Conservation (phyloP, 2,888 invertebrate genomes). For the Ormyrus thymus region DNA sequence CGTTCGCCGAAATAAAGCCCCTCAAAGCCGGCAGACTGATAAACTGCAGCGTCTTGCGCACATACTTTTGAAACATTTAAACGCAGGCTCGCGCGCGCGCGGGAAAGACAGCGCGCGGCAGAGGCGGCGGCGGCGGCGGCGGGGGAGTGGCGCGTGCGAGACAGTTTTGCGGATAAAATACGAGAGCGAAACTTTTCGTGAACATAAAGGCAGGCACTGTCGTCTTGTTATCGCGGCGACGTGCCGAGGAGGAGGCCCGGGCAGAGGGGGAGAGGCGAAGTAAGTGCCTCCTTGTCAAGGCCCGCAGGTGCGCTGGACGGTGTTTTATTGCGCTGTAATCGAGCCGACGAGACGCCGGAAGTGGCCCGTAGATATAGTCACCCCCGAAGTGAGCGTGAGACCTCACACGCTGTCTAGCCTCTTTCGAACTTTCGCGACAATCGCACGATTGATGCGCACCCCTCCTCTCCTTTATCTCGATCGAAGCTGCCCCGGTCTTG, state of each 20-base stretch:
- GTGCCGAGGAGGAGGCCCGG: neutral
- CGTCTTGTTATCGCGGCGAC: constrained; percentile 41
- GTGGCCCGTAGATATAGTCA: constrained; percentile 65
- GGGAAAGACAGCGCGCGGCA: too few species aligned
- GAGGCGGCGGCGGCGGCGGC: too few species aligned
- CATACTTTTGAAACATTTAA: neutral
- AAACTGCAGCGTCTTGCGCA: neutral
- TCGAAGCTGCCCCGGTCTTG: too few species aligned
- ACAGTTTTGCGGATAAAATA: constrained; percentile 50
- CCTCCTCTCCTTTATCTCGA: too few species aligned
- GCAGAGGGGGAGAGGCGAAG: too few species aligned
- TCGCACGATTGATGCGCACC: too few species aligned
- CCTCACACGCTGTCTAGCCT: constrained; percentile 56
- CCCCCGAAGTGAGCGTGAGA: constrained; percentile 61
- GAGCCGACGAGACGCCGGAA: constrained; percentile 70
- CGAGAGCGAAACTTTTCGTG: constrained; percentile 45
- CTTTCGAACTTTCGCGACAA: too few species aligned
- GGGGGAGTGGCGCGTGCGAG: constrained; percentile 21
- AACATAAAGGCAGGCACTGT: constrained; percentile 49
- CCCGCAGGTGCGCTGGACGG: constrained; percentile 65
- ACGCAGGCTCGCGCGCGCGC: constrained; percentile 54
- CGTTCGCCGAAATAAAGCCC: too few species aligned
- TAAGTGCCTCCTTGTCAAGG: too few species aligned
- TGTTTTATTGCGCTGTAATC: constrained; percentile 69
- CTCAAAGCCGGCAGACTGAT: neutral